Evolutionary conservation across 1,140 invertebrate genomes (phyloP).

Genomic region (Thaumetopoea pityocampa): DNA sequence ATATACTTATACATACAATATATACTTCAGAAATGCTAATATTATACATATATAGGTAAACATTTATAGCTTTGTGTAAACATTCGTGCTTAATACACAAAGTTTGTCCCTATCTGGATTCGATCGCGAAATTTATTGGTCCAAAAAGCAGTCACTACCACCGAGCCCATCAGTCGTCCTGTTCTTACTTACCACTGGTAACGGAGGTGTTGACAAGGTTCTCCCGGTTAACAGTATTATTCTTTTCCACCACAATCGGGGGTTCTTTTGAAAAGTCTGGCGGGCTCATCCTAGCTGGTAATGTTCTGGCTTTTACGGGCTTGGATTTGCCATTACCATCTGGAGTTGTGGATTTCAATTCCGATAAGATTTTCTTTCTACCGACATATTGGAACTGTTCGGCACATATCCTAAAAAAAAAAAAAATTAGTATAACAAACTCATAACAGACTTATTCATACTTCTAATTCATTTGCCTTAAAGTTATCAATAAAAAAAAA

Average conservation of each 20-base stretch:
- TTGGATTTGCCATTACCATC: conserved; percentile 74
- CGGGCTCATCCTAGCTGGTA: conserved; percentile 87
- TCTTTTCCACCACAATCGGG: conserved; percentile 68
- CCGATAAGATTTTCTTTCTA: conserved; percentile 82
- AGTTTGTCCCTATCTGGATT: too few species aligned
- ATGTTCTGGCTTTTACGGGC: conserved; percentile 78
- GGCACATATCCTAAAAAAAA: conserved; percentile 82
- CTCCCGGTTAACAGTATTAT: conserved; percentile 74
- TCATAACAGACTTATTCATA: background rate
- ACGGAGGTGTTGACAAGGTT: conserved; percentile 59
- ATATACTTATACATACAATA: too few species aligned
- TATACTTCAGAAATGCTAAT: too few species aligned
- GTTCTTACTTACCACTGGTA: conserved; percentile 40
- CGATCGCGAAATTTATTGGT: too few species aligned
- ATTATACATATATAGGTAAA: too few species aligned
- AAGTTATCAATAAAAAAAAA: too few species aligned
- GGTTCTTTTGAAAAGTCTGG: conserved; percentile 77
- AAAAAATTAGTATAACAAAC: too few species aligned
- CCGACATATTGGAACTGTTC: conserved; percentile 94
- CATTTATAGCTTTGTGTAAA: too few species aligned
- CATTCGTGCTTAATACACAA: too few species aligned
- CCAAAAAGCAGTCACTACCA: too few species aligned
- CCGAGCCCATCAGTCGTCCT: too few species aligned
- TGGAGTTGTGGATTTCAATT: conserved; percentile 49
- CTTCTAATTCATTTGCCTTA: too few species aligned